Conservation (phyloP, 2,888 invertebrate species). For the Zygaena filipendulae region DNA sequence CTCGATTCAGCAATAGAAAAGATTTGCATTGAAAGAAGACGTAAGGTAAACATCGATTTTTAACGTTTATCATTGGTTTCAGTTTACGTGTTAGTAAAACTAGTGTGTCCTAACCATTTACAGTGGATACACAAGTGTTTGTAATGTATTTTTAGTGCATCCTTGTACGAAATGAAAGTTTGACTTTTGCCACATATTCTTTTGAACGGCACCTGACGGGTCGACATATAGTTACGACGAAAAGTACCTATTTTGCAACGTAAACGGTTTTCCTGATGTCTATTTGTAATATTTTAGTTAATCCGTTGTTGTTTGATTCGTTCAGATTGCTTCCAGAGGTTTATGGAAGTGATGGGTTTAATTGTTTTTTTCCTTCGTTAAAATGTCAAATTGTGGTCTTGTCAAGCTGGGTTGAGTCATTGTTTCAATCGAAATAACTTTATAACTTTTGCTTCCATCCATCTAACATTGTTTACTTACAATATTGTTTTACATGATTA, state of each 20-base stretch:
- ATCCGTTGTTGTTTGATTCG: slow-evolving; percentile 23
- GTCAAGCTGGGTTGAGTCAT: slow-evolving; percentile 68
- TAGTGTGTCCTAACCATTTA: too few species aligned
- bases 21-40: slow-evolving; percentile 66
- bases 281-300: slow-evolving; percentile 31
- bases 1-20: slow-evolving; percentile 64
- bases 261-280: slow-evolving; percentile 38
- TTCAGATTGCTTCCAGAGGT: slow-evolving; percentile 32
- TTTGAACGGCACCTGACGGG: slow-evolving; percentile 68
- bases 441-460: slow-evolving; percentile 29
- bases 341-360: slow-evolving; percentile 31
- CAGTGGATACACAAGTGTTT: too few species aligned
- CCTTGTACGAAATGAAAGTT: slow-evolving; percentile 68
- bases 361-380: slow-evolving; percentile 54
- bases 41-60: slow-evolving; percentile 71
- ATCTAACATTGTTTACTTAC: slow-evolving; percentile 32
- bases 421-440: slow-evolving; percentile 43
- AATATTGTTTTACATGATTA: slow-evolving; percentile 16
- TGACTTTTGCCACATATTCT: slow-evolving; percentile 70
- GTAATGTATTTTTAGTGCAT: slow-evolving; percentile 65
- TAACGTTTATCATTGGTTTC: too few species aligned
- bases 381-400: slow-evolving; percentile 64
- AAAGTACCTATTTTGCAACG: slow-evolving; percentile 46
- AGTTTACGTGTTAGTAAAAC: too few species aligned
- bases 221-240: slow-evolving; percentile 56